These are phyloP conservation scores for Thermophis baileyi DNA, from an alignment of 2,113 vertebrate species.

Conservation along the genomic window DNA sequence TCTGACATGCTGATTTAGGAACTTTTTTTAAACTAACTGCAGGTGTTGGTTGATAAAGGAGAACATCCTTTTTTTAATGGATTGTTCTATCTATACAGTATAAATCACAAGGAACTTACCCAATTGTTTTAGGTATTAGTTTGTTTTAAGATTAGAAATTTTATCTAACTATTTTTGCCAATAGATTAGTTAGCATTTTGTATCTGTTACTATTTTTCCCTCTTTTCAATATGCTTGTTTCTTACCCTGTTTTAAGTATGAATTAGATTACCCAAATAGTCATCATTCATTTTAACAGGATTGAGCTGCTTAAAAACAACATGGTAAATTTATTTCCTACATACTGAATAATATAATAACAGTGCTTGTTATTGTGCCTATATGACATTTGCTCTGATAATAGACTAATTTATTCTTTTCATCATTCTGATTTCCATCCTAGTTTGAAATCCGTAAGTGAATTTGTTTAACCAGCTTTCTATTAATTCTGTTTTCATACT, in stretches of 20 bases:
- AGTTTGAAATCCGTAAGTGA: neutral
- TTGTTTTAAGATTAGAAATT: too few relatives aligned
- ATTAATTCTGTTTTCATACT: neutral
- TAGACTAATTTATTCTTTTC: neutral
- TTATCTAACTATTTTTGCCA: too few relatives aligned
- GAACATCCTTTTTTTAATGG: too few relatives aligned
- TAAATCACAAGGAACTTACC: too few relatives aligned
- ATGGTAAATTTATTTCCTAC: conserved; percentile 5
- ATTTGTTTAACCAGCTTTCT: neutral
- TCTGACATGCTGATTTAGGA: too few relatives aligned
- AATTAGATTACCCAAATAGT: neutral
- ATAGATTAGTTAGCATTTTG: too few relatives aligned
- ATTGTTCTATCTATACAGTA: too few relatives aligned
- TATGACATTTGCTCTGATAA: neutral
- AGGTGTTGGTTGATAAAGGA: too few relatives aligned
- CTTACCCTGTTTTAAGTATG: neutral
- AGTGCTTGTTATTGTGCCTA: neutral
- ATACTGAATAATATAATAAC: neutral
- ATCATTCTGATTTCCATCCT: neutral
- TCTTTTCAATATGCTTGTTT: too few relatives aligned
- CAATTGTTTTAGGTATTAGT: too few relatives aligned
- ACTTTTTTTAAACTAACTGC: too few relatives aligned
- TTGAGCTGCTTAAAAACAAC: neutral
- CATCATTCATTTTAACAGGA: neutral
- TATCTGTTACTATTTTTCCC: too few relatives aligned